phyloP scores from a whole-genome alignment of 2,797 vertebrate species.

The Euthynnus affinis region DNA sequence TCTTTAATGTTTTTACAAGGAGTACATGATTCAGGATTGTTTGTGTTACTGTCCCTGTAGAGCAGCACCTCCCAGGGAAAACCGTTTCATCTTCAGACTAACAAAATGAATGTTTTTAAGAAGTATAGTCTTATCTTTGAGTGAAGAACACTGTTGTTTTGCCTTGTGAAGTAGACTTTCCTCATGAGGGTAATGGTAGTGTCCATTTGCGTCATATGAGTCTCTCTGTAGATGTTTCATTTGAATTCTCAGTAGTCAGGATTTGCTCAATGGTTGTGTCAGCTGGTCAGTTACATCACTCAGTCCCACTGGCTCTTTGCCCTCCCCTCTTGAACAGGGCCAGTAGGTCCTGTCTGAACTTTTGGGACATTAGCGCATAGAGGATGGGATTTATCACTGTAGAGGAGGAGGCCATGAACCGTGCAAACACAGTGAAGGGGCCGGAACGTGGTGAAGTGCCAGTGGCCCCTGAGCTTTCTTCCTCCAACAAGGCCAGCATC shows the following conservation, averaged over 20 bases:
- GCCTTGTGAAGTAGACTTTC: constrained; percentile 13
- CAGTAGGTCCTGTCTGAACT: constrained; percentile 84
- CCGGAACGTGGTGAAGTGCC: constrained; percentile 78
- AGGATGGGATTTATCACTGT: constrained; percentile 86
- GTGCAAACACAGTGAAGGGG: constrained; percentile 76
- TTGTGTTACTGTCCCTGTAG: constrained; percentile 34
- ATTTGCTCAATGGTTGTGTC: background rate
- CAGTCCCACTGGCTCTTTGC: constrained; percentile 5
- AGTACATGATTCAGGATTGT: constrained; percentile 46
- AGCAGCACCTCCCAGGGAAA: constrained; percentile 25
- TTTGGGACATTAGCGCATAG: constrained; percentile 87
- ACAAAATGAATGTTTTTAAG: constrained; percentile 15
- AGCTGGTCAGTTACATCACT: background rate
- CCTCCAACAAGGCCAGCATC: constrained; percentile 73
- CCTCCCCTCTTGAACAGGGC: constrained; percentile 54
- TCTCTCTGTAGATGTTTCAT: constrained; percentile 25
- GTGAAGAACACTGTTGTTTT: background rate
- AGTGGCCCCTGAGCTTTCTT: constrained; percentile 66
- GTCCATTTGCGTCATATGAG: constrained; percentile 12
- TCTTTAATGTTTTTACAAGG: constrained; percentile 68
- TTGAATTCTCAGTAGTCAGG: constrained; percentile 14
- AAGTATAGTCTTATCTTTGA: background rate
- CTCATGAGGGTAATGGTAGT: background rate
- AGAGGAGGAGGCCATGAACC: constrained; percentile 83
- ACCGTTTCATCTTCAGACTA: constrained; percentile 34